A percentile compares a stretch with the other conserved stretches of the same genome.
phyloP scores from a whole-genome alignment of 2,113 vertebrate genomes.

The Balaeniceps rex region DNA sequence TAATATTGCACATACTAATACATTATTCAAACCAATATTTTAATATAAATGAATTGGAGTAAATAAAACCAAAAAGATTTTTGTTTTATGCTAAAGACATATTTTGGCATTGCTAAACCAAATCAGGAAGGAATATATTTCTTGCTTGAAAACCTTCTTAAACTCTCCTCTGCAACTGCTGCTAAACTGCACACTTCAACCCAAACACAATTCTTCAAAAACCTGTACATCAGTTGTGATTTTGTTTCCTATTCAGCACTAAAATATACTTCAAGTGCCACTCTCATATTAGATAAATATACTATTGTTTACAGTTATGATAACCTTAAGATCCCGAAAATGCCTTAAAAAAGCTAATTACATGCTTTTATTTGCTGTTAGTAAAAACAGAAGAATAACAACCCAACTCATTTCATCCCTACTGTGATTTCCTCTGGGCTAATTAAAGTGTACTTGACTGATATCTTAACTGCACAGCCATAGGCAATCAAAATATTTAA shows the following conservation, averaged over 20 bases:
- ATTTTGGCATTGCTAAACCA: background rate
- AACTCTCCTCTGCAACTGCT: background rate
- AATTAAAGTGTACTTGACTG: conserved; percentile 64
- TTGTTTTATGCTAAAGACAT: background rate
- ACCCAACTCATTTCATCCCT: conserved; percentile 58
- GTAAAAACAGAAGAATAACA: conserved; percentile 61
- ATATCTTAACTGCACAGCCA: background rate
- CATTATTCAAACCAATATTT: background rate
- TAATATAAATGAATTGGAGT: background rate
- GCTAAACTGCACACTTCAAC: background rate
- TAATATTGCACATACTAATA: background rate
- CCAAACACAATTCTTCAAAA: background rate
- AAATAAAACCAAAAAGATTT: background rate
- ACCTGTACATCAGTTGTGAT: no score
- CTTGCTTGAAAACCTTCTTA: background rate
- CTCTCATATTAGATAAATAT: conserved; percentile 26
- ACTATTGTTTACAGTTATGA: conserved; percentile 14
- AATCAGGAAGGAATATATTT: background rate
- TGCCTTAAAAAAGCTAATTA: conserved; percentile 52
- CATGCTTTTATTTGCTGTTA: conserved; percentile 56
- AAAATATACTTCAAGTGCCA: background rate
- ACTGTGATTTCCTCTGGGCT: conserved; percentile 66
- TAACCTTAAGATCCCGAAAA: conserved; percentile 35
- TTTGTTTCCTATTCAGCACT: background rate
- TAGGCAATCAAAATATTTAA: conserved; percentile 34